Base-by-base conservation (phyloP, 2,888 invertebrate genomes). In the Drosophila kuntzei region DNA sequence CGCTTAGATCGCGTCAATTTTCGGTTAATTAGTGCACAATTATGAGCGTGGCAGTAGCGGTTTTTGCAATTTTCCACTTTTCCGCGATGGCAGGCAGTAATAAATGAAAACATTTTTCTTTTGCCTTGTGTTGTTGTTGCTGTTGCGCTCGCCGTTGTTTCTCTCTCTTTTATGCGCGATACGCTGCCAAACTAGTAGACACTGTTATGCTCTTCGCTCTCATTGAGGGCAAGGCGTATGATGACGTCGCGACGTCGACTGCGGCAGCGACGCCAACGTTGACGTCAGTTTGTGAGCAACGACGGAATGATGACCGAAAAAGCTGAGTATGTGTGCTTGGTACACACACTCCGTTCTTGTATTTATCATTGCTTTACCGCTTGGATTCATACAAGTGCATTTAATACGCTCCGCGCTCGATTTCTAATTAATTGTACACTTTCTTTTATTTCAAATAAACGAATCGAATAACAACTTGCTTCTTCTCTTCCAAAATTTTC, bases 101-200 rank as follows among this genome's bases (percentile, higher is more conserved):
- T 77, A 86, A 89, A 88, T 86, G 89, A 89, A 90, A 90, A 86
- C 87, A 90, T 84, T 75, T 86, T 89, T 80, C 82, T 75, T 84
- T 72, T 71, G 71, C 71, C 65, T 68, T 79, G 61, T 46, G 79
- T 79, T 75, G 79, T 80, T 87, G 75, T 73, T 84, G 80, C 76
- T 80, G 76, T 72, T 81, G 81, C 59, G 71, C 49, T 77, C 60
- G 73, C 75, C 62, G 71, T 59, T 85, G 76, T 76, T 79, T 78
- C 74, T 79, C 82, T 84, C 87, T 82, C 82, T 85, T 73, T 85
- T 72, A 58, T 66, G 44, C 81, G 47, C 79, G 46, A 63, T 64
- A 66, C 57, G 20, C 71, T 67, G 71, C 64, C 71, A 64, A 77
- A 47, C 57, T 71, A 80, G 68, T 75, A 84, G 78, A 70, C 84